phyloP scores from a whole-genome alignment of 2,797 vertebrate species.

The Paguma larvata region DNA sequence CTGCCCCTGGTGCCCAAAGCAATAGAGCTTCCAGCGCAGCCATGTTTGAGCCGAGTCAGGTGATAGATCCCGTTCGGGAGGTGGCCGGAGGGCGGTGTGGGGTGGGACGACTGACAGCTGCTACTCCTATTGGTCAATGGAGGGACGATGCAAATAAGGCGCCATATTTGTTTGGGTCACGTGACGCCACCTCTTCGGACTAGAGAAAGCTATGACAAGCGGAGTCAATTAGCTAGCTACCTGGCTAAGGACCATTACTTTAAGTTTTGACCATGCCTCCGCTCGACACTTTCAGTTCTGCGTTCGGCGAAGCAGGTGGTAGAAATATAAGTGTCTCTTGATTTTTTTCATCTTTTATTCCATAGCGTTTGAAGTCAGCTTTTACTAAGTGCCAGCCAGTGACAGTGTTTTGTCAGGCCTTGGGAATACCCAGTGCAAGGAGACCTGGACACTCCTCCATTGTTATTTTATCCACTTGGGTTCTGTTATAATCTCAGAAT shows the following conservation, averaged over 20 bases:
- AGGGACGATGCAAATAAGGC: conserved; percentile 62
- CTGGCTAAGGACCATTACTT: rapidly evolving
- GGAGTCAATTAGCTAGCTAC: background rate
- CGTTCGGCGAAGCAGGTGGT: background rate
- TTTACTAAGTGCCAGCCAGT: background rate
- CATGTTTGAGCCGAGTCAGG: conserved; percentile 86
- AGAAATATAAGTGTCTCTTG: background rate
- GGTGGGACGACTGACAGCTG: background rate
- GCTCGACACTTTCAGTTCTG: background rate
- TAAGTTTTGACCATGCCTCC: background rate
- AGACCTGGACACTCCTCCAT: background rate
- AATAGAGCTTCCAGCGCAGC: conserved; percentile 27
- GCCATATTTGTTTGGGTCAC: conserved; percentile 80
- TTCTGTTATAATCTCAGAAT: background rate
- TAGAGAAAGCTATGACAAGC: too few relatives aligned
- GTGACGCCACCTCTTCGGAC: background rate
- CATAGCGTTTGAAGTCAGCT: background rate
- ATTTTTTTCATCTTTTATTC: background rate
- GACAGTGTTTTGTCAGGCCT: background rate
- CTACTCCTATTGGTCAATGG: conserved; percentile 75
- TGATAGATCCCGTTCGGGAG: conserved; percentile 65
- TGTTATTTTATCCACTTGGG: background rate
- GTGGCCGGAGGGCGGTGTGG: background rate
- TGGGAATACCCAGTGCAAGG: background rate
- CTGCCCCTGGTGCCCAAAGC: background rate